Conservation (phyloP, 2,888 invertebrate species). For the Lydus trimaculatus region DNA sequence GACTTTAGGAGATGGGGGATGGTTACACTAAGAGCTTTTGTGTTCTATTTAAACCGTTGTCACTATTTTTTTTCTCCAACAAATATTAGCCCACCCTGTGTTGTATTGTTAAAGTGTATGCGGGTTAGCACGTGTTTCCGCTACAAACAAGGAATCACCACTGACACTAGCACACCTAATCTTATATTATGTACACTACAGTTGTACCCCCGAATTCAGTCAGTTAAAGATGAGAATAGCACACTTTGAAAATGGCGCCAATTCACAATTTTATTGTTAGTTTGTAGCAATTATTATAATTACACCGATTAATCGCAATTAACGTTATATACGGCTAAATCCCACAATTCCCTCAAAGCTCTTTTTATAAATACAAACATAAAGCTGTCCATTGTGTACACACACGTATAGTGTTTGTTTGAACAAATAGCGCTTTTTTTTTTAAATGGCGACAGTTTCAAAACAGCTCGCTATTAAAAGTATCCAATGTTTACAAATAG, state of each 20-base stretch:
- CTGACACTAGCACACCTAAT: conserved; percentile 19
- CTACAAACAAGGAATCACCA: conserved; percentile 36
- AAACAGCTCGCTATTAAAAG: not conserved
- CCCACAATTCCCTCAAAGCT: conserved; percentile 26
- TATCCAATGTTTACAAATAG: not conserved
- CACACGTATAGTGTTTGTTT: too few relatives aligned
- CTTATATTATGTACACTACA: not conserved
- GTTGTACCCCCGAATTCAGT: conserved; percentile 3
- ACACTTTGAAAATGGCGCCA: conserved; percentile 33
- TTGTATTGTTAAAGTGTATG: conserved; percentile 11
- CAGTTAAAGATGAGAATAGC: conserved; percentile 41
- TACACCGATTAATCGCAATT: conserved; percentile 29
- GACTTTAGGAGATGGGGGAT: not conserved
- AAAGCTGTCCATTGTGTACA: too few relatives aligned
- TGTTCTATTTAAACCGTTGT: not conserved
- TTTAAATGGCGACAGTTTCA: too few relatives aligned
- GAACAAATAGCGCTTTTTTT: too few relatives aligned
- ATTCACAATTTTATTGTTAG: conserved; percentile 20
- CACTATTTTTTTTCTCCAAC: not conserved
- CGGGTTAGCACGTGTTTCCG: conserved; percentile 37
- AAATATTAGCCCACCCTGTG: not conserved
- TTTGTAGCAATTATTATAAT: conserved; percentile 32
- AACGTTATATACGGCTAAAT: conserved; percentile 25
- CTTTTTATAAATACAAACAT: conserved; percentile 13
- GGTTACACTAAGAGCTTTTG: not conserved